Conservation (phyloP, 2,888 invertebrate species). For the Nezara viridula region DNA sequence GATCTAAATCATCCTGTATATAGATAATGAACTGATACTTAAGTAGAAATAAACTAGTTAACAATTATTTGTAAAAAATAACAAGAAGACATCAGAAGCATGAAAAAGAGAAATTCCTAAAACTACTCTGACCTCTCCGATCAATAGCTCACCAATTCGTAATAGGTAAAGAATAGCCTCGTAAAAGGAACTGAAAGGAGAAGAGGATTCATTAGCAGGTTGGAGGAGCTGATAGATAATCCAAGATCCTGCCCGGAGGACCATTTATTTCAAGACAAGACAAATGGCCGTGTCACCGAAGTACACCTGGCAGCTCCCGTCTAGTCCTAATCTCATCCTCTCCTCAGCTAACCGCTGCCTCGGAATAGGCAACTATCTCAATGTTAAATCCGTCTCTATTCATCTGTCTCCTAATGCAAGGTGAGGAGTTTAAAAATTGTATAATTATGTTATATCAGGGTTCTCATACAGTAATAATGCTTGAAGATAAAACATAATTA, state of each 20-base stretch:
- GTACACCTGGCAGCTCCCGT: not conserved
- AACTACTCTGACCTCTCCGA: no score
- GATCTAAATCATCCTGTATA: no score
- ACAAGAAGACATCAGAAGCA: no score
- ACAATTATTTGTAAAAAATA: no score
- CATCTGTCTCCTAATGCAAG: not conserved
- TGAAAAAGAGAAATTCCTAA: no score
- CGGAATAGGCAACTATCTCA: not conserved
- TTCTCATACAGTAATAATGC: no score
- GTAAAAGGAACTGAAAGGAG: not conserved
- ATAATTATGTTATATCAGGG: no score
- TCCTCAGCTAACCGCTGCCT: not conserved
- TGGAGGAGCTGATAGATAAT: slow-evolving; percentile 48
- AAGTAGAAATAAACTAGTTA: no score
- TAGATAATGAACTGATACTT: no score
- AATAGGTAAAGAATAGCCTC: not conserved
- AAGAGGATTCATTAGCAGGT: slow-evolving; percentile 30
- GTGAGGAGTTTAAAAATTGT: not conserved
- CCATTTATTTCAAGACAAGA: slow-evolving; percentile 39
- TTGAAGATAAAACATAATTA: no score
- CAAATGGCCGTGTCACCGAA: slow-evolving; percentile 23
- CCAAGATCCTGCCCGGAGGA: not conserved
- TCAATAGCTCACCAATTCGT: not conserved
- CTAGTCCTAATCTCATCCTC: slow-evolving; percentile 6
- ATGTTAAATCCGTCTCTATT: not conserved